Conservation (phyloP, 1,140 invertebrate species). For the Potamilus streckersoni region DNA sequence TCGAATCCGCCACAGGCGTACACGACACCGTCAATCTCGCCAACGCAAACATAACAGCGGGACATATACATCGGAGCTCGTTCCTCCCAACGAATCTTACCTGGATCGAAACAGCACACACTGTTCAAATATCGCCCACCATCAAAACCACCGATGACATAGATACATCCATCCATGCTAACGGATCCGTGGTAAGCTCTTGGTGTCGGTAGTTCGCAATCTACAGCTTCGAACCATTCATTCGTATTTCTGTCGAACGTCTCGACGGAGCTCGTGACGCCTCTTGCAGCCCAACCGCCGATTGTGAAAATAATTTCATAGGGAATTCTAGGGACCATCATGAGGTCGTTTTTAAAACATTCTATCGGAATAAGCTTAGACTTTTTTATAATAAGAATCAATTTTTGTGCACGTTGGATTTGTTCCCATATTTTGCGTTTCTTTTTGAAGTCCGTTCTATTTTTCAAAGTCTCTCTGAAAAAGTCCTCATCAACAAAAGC, state of each 20-base stretch:
- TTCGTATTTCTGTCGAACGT: conserved; percentile 82
- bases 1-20: conserved; percentile 85
- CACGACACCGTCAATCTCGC: conserved; percentile 42
- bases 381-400: conserved; percentile 17
- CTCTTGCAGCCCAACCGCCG: conserved; percentile 79
- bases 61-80: conserved; percentile 56
- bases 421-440: conserved; percentile 15
- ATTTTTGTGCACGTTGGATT: conserved; percentile 30
- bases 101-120: conserved; percentile 49
- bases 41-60: conserved; percentile 48
- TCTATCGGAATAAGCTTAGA: conserved; percentile 9
- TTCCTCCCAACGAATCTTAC: conserved; percentile 47
- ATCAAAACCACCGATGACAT: conserved; percentile 78
- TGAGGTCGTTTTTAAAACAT: conserved; percentile 3
- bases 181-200: conserved; percentile 80
- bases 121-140: conserved; percentile 55
- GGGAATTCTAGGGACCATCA: conserved; percentile 35
- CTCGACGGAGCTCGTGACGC: conserved; percentile 79
- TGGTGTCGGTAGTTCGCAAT: conserved; percentile 20
- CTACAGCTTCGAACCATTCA: conserved; percentile 71
- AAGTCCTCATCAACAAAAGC: conserved; percentile 18
- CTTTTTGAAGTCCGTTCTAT: conserved; percentile 20
- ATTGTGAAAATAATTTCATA: conserved; percentile 68
- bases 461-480: conserved; percentile 20
- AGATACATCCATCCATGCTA: conserved; percentile 76